These are phyloP conservation scores for Phymastichus coffea DNA, from an alignment of 1,140 invertebrate species.

Conservation along the genomic window DNA sequence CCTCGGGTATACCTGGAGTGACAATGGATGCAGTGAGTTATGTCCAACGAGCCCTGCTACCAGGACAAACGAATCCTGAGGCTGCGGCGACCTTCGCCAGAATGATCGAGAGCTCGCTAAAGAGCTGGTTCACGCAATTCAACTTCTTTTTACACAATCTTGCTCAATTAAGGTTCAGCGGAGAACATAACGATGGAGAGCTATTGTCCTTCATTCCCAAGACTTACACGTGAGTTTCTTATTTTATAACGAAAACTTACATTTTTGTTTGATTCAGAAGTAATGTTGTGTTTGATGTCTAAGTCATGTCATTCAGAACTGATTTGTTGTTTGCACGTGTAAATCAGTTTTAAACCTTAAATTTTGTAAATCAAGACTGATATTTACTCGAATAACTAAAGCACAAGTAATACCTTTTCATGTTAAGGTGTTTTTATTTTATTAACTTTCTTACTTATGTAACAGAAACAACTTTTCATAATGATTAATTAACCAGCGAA, in stretches of 20 bases:
- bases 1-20: constrained; percentile 92
- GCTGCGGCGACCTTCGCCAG: constrained; percentile 90
- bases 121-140: constrained; percentile 89
- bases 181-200: constrained; percentile 79
- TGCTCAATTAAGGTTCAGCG: constrained; percentile 88
- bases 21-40: constrained; percentile 89
- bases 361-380: too few relatives aligned
- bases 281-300: not conserved
- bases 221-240: constrained; percentile 80
- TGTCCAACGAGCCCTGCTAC: constrained; percentile 86
- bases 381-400: too few relatives aligned
- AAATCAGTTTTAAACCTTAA: too few relatives aligned
- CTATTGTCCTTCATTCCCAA: constrained; percentile 92
- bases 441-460: not conserved
- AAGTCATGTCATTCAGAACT: not conserved
- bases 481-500: not conserved
- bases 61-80: constrained; percentile 88
- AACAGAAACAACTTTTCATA: not conserved
- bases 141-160: constrained; percentile 98
- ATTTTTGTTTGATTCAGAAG: too few relatives aligned
- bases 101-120: constrained; percentile 87
- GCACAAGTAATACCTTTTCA: too few relatives aligned
- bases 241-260: constrained; percentile 3
- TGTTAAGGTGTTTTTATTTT: too few relatives aligned
- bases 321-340: too few relatives aligned